phyloP scores from a whole-genome alignment of 2,113 vertebrate genomes.

The Tachuris rubrigastra region DNA sequence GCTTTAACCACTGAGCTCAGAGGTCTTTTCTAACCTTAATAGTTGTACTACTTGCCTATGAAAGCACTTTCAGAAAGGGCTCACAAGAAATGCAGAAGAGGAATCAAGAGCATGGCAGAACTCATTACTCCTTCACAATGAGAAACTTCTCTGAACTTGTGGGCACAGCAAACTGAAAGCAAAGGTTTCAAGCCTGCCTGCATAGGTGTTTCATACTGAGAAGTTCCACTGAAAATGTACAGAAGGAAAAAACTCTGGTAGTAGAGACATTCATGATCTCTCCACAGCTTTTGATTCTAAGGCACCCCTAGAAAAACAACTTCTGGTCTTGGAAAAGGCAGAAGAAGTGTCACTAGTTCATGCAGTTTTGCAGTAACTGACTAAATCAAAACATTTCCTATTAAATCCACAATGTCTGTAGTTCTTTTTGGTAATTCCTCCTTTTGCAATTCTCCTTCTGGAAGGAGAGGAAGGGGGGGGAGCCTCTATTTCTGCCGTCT shows the following conservation, averaged over 20 bases:
- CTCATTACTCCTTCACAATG: rapidly evolving
- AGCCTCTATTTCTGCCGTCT: not conserved
- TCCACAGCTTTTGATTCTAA: not conserved
- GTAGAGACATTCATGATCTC: not conserved
- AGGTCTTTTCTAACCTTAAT: not conserved
- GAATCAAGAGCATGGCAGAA: not conserved
- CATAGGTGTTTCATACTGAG: not conserved
- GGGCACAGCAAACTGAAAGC: not conserved
- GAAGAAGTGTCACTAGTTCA: not conserved
- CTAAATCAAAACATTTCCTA: not conserved
- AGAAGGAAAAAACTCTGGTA: not conserved
- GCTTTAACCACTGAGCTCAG: not conserved
- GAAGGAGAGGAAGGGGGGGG: not conserved
- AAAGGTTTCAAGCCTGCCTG: not conserved
- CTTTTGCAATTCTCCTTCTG: not conserved
- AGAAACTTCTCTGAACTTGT: not conserved
- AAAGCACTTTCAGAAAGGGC: not conserved
- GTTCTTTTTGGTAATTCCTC: not conserved
- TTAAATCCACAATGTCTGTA: not conserved
- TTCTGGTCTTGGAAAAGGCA: not conserved
- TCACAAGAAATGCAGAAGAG: not conserved
- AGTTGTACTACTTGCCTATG: not conserved
- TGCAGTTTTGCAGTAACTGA: not conserved
- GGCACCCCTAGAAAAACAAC: not conserved
- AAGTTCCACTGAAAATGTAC: not conserved